Evolutionary conservation across 2,888 invertebrate genomes (phyloP).

Genomic region (Monopis laevigella): DNA sequence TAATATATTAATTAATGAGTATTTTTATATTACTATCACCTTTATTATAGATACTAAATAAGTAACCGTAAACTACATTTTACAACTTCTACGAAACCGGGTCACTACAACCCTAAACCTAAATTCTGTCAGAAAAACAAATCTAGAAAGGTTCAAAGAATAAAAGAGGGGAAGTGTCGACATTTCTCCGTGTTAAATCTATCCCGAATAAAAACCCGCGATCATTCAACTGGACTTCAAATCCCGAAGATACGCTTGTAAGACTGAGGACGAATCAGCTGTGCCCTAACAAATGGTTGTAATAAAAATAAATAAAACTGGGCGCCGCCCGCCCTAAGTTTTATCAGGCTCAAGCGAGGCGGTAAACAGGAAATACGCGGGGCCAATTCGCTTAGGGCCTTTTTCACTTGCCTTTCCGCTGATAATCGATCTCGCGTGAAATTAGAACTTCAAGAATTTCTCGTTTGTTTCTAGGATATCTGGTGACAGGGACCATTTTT

Average conservation of each 20-base stretch:
- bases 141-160: conserved; percentile 1
- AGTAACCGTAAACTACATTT: no score
- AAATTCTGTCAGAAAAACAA: not conserved
- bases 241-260: not conserved
- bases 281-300: conserved; percentile 38
- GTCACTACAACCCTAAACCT: no score
- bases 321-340: conserved; percentile 28
- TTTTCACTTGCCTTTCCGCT: conserved; percentile 9
- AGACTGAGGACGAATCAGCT: conserved; percentile 27
- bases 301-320: conserved; percentile 50
- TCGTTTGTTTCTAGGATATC: no score
- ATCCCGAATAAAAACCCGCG: not conserved
- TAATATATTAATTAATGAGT: no score
- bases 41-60: no score
- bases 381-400: conserved; percentile 29
- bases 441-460: conserved; percentile 26
- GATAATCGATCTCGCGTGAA: conserved; percentile 37
- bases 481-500: no score
- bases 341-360: conserved; percentile 32
- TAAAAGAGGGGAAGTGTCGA: not conserved
- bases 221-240: not conserved
- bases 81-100: no score
- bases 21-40: no score
- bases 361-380: conserved; percentile 29
- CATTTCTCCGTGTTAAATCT: not conserved